phyloP scores from a whole-genome alignment of 2,888 invertebrate genomes.

The Mechanitis mazaeus region DNA sequence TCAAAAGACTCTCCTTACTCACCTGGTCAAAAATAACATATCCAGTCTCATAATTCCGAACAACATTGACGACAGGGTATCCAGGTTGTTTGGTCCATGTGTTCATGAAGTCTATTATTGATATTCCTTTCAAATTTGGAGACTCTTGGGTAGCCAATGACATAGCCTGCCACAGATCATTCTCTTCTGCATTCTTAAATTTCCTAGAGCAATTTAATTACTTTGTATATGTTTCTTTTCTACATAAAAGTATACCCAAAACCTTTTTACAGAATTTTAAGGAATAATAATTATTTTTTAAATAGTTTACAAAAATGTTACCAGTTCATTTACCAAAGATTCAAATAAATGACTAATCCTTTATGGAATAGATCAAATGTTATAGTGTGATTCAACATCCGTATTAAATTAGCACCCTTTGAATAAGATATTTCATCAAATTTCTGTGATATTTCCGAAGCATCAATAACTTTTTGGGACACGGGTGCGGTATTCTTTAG shows the following conservation, averaged over 20 bases:
- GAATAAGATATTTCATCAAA: slow-evolving; percentile 77
- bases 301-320: too few species aligned
- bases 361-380: slow-evolving; percentile 69
- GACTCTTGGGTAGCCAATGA: slow-evolving; percentile 47
- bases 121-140: slow-evolving; percentile 54
- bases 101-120: slow-evolving; percentile 79
- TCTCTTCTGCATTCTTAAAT: slow-evolving; percentile 78
- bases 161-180: slow-evolving; percentile 80
- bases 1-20: slow-evolving; percentile 18
- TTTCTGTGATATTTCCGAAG: slow-evolving; percentile 76
- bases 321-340: slow-evolving; percentile 67
- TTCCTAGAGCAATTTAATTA: slow-evolving; percentile 52
- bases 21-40: slow-evolving; percentile 69
- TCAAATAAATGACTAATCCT: slow-evolving; percentile 72
- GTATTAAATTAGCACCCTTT: slow-evolving; percentile 76
- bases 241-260: neutral
- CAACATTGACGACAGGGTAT: slow-evolving; percentile 79
- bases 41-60: slow-evolving; percentile 69
- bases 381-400: slow-evolving; percentile 78
- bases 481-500: slow-evolving; percentile 76
- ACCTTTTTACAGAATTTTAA: neutral
- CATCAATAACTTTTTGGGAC: slow-evolving; percentile 67
- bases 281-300: too few species aligned
- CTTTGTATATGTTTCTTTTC: too few species aligned
- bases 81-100: slow-evolving; percentile 85